These are phyloP conservation scores for Tupaia tana DNA, from an alignment of 2,113 vertebrate species.

Conservation along the genomic window DNA sequence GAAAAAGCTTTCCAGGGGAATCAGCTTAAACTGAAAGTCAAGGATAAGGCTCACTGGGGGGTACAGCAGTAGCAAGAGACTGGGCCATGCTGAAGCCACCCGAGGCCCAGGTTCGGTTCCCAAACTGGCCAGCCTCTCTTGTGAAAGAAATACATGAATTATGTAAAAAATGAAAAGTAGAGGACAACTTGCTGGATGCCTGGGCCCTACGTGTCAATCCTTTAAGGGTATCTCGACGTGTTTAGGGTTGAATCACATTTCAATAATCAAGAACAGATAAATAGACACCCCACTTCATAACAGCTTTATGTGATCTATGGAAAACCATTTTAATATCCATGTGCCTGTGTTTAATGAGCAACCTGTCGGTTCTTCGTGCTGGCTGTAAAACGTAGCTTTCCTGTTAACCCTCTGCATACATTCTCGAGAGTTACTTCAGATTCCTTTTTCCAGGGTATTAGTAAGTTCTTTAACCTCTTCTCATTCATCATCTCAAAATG, in stretches of 20 bases:
- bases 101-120: too few relatives aligned
- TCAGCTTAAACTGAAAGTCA: neutral
- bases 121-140: too few relatives aligned
- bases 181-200: neutral
- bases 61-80: too few relatives aligned
- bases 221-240: neutral
- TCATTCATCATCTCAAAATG: conserved; percentile 44
- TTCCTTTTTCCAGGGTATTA: neutral
- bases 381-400: neutral
- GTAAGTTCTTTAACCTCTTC: neutral
- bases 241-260: neutral
- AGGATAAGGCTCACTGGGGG: neutral
- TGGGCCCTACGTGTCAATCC: neutral
- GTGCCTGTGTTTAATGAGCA: neutral
- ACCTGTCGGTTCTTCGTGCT: neutral
- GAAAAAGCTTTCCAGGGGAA: neutral
- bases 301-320: neutral
- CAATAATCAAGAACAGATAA: neutral
- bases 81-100: too few relatives aligned
- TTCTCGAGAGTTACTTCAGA: conserved; percentile 29
- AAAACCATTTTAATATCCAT: neutral
- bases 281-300: conserved; percentile 21
- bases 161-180: neutral
- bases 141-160: too few relatives aligned
- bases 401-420: neutral